Base-by-base conservation (phyloP, 2,888 invertebrate genomes). In the Hofmannophila pseudospretella region DNA sequence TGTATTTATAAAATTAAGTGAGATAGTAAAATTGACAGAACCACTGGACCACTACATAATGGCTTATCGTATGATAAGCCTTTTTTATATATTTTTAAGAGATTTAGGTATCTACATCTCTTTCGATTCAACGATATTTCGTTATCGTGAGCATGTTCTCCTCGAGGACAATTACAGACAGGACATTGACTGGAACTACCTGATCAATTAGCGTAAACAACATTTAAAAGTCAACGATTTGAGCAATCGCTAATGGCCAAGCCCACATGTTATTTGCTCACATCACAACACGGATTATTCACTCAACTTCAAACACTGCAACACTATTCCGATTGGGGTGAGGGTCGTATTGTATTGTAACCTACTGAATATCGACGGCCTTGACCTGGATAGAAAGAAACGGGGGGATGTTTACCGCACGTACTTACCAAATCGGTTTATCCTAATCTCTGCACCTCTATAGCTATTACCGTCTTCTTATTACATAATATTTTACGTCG, bases 311-410 rank as follows among this genome's bases (percentile, higher is more conserved):
- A 26, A 42, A 31, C 25, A 31, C 16, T 35, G 35, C 32, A 31
- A 38, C 33, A 38, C 35, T 36, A 39, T 35, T 39, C 25, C 27
- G 23, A 32, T 34, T 57, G 48, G 68, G 70, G 70, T 54, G 72
- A 72, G 72, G 68, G 69, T 61, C 54, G 54, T 57, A 23, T n/a
- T 23, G 23, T n/a, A n/a, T 47, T 16, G 16, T 16, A 16, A 5
- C 16, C 16, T 68, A 69, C 67, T 67, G 65, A 67, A 66, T 69
- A 72, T 66, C 56, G 61, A 57, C 51, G 68, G 51, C 75, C 75
- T 76, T 76, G 76, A 76, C 77, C 74, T 52, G 49, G 39, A 66
- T 65, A 54, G 45, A 40, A 31, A 20, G 20, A 30, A 41, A 51
- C 49, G 47, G 52, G 66, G 70, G 68, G 64, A 60, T 55, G 57